Conservation (phyloP, 2,113 vertebrate species). For the Sialia sialis region DNA sequence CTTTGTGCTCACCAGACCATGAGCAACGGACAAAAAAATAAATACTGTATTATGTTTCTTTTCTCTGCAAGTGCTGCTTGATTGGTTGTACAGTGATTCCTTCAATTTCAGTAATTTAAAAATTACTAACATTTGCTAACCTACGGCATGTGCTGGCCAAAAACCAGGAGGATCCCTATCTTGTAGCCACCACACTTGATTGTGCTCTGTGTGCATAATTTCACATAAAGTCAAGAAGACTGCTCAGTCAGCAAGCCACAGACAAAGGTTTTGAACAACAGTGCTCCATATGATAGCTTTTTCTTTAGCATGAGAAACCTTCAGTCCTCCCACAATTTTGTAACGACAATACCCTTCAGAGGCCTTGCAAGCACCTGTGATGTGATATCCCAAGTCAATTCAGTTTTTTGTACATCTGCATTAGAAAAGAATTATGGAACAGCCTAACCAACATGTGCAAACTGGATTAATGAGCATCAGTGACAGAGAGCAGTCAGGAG, state of each 20-base stretch:
- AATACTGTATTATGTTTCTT: neutral
- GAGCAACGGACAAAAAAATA: neutral
- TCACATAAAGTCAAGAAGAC: neutral
- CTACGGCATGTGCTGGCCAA: neutral
- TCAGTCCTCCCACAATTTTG: neutral
- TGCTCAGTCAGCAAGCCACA: neutral
- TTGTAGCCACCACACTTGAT: neutral
- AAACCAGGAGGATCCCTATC: neutral
- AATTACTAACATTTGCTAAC: neutral
- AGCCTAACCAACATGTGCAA: neutral
- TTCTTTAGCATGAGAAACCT: neutral
- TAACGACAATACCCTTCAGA: neutral
- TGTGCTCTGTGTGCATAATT: neutral
- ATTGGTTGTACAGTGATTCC: neutral
- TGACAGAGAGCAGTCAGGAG: neutral
- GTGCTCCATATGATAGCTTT: neutral
- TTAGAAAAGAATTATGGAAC: neutral
- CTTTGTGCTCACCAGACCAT: neutral
- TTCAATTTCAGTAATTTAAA: neutral
- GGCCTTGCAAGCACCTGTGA: rapidly evolving
- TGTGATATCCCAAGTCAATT: neutral
- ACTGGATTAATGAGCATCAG: neutral
- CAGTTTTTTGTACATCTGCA: neutral
- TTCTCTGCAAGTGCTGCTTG: neutral
- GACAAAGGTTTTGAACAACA: neutral